A percentile compares a stretch with the other conserved stretches of the same genome.
Evolutionary conservation across 2,888 invertebrate genomes (phyloP).

Genomic region (Monochamus alternatus): DNA sequence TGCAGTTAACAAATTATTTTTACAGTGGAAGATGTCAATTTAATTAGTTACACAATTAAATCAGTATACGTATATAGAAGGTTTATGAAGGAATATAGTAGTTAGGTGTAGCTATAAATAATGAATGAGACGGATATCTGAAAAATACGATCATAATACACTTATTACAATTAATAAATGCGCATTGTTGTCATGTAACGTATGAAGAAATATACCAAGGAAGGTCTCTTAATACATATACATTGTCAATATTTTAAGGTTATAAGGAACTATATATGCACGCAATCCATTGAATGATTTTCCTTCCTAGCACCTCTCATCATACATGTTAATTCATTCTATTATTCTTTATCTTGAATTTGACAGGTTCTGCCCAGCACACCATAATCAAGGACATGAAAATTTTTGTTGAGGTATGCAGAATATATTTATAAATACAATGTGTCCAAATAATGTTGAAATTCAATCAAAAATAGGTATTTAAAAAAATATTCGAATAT

Average conservation of each 20-base stretch:
- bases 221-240: slow-evolving; percentile 15
- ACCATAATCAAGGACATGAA: neutral
- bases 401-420: neutral
- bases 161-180: neutral
- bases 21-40: too few relatives aligned
- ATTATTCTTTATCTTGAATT: slow-evolving; percentile 9
- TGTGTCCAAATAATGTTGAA: too few relatives aligned
- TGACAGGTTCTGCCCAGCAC: neutral
- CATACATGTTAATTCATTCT: too few relatives aligned
- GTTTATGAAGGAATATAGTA: neutral
- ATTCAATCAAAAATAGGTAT: too few relatives aligned
- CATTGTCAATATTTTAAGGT: neutral
- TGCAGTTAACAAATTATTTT: too few relatives aligned
- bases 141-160: neutral
- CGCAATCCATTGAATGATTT: neutral
- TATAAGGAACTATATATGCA: neutral
- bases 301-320: neutral
- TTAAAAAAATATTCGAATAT: too few relatives aligned
- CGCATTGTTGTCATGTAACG: slow-evolving; percentile 1
- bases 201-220: slow-evolving; percentile 26
- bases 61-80: too few relatives aligned
- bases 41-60: too few relatives aligned
- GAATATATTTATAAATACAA: neutral
- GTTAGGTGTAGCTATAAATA: neutral
- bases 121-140: neutral